Evolutionary conservation across 2,888 invertebrate species (phyloP).

Genomic region (Tiphia femorata): DNA sequence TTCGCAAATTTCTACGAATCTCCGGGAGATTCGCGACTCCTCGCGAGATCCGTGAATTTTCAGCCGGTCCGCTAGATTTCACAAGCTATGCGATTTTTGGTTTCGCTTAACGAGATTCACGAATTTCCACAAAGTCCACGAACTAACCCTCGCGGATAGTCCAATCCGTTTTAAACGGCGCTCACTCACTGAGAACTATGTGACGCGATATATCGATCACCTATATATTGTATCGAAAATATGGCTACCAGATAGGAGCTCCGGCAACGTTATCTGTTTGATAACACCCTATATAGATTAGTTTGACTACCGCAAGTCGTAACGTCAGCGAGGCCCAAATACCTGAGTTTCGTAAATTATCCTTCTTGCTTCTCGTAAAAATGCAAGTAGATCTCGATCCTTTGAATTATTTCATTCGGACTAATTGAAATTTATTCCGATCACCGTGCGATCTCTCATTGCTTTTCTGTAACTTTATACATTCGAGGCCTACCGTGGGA

Average conservation of each 20-base stretch:
- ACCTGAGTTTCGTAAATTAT: conserved; percentile 11
- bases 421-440: background rate
- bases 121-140: too few relatives aligned
- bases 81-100: too few relatives aligned
- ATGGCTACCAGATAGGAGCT: conserved; percentile 66
- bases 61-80: too few relatives aligned
- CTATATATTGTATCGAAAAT: conserved; percentile 68
- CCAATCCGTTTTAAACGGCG: conserved; percentile 24
- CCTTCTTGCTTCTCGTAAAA: conserved; percentile 11
- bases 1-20: too few relatives aligned
- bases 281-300: conserved; percentile 63
- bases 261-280: conserved; percentile 64
- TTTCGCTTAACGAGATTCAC: too few relatives aligned
- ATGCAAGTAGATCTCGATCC: background rate
- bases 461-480: background rate
- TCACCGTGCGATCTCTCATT: background rate
- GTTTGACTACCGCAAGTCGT: conserved; percentile 57
- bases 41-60: too few relatives aligned
- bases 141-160: too few relatives aligned
- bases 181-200: conserved; percentile 53
- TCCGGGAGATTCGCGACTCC: too few relatives aligned
- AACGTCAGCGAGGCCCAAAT: conserved; percentile 35
- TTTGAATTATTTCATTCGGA: background rate
- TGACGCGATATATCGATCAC: conserved; percentile 63
- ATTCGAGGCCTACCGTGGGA: background rate